These are phyloP conservation scores for Tubulanus polymorphus DNA, from an alignment of 2,888 invertebrate species.

Conservation along the genomic window DNA sequence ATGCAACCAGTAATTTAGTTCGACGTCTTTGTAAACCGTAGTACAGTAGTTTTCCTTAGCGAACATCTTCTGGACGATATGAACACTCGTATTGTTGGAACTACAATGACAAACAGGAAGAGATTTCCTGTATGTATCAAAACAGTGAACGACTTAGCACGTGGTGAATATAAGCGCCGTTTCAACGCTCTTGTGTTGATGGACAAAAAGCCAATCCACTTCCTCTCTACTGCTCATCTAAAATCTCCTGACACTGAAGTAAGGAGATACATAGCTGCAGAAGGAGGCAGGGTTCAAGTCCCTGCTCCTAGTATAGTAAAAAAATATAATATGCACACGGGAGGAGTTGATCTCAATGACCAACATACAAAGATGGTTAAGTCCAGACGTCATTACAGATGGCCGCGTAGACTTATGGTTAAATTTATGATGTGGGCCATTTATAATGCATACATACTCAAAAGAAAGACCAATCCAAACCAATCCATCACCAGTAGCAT, in stretches of 20 bases:
- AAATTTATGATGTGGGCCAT: conserved; percentile 13
- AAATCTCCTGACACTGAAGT: conserved; percentile 8
- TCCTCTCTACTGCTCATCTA: conserved; percentile 12
- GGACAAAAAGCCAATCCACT: conserved; percentile 16
- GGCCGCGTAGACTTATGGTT: conserved; percentile 13
- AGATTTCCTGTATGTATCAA: too few relatives aligned
- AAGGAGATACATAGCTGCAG: conserved; percentile 6
- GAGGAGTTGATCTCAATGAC: conserved; percentile 18
- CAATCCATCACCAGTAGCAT: background rate
- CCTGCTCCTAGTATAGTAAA: conserved; percentile 10
- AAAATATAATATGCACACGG: conserved; percentile 17
- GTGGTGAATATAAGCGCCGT: conserved; percentile 1
- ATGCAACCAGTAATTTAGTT: conserved; percentile 5
- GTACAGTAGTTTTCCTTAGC: conserved; percentile 11
- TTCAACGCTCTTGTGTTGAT: conserved; percentile 13
- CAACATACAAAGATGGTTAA: conserved; percentile 13
- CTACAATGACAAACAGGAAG: too few relatives aligned
- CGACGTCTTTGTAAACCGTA: conserved; percentile 5
- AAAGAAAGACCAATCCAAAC: background rate
- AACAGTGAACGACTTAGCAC: conserved; percentile 4
- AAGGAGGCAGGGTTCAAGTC: conserved; percentile 1
- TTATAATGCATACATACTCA: conserved; percentile 9
- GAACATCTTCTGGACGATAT: conserved; percentile 13
- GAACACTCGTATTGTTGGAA: too few relatives aligned
- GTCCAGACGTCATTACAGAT: conserved; percentile 8